Evolutionary conservation across 2,797 vertebrate genomes (phyloP), one percentile per base, ranked within the genome.

Genomic region (Brotogeris chrysoptera): DNA sequence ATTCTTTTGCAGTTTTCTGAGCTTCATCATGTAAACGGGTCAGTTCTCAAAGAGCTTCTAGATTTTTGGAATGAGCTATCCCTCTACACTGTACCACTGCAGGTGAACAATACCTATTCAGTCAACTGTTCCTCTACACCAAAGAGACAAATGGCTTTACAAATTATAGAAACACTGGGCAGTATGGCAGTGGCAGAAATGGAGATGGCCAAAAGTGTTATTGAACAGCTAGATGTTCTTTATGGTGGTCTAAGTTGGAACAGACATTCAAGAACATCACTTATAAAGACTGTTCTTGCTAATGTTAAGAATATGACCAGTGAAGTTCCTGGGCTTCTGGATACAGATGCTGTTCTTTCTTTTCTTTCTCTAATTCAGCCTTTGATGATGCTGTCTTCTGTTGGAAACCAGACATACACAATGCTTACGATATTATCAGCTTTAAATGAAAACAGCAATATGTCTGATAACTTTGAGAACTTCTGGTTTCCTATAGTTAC

Each of bases 1-100:
- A 49, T 98, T 44, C 39, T 98, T 71, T 53, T 94, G 27, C 94
- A 96, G 16, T 82, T 98, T 80, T 95, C 94, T 34, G 88, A 92
- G 25, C 49, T 94, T 24, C 70, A 32, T 38, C 92, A 53, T 5
- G 8, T 90, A 32, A 91, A 96, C 34, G 77, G 11, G 6, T 80
- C 87, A 4, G 68, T 95, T 74, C 50, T 95, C n/a, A 80, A 93
- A 72, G 81, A 87, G 10, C 50, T 97, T 6, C 43, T 91, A 19
- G 86, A 70, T 23, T 96, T 98, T 91, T 97, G 97, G 97, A 64
- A 90, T 52, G 92, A 96, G 9, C 30, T 97, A 12, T 95, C 87
- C 10, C 76, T 81, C 7, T 95, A 93, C 12, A 16, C 80, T 78
- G 17, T 83, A 5, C 60, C 66, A 66, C 68, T 80, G 59, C 88